Evolutionary conservation across 2,113 vertebrate genomes (phyloP), one percentile per base, ranked within the genome.

Genomic region (Muntiacus reevesi): DNA sequence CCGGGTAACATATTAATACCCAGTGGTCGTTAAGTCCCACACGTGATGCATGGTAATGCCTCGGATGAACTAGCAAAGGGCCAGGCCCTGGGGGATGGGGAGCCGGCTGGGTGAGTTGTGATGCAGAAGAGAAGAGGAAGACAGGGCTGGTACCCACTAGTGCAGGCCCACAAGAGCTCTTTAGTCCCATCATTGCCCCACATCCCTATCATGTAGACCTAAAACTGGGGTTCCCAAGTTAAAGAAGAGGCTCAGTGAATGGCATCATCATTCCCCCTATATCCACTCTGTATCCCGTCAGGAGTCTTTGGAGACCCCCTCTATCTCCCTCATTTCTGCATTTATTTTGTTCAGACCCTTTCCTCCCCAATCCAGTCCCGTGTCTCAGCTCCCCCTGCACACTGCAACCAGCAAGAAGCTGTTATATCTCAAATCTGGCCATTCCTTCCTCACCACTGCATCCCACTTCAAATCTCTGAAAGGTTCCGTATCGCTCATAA

Each of bases 1-100:
- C 55, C 1, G 0, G 33, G 33, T 74, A 25, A 90, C 59, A 30
- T 5, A 50, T 52, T 83, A 52, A 59, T 59, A 43, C 54, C n/a
- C 36, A 81, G 71, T 47, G 67, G 52, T 47, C 76, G 82, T n/a
- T 78, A 95, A 91, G 90, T 60, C 55, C 30, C 50, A 59, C 54
- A 67, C 0, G 0, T 62, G 45, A 60, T 0, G 5, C 90, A 76
- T 79, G 82, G 50, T 60, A 45, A 62, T 57, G 50, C 30, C 4
- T 45, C 13, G 11, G 19, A 6, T 81, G 71, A 83, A 16, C n/a
- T 33, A 87, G 89, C 45, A 27, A 78, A 45, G 9, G 64, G 33
- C 8, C 8, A 62, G 81, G 33, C 27, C 55, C 50, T 21, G 19
- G 85, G 64, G 15, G 40, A 2, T 17, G 16, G 19, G 17, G 54